A percentile compares a stretch with the other conserved stretches of the same genome.
phyloP scores from a whole-genome alignment of 2,113 vertebrate species.

The Varanus salvator region DNA sequence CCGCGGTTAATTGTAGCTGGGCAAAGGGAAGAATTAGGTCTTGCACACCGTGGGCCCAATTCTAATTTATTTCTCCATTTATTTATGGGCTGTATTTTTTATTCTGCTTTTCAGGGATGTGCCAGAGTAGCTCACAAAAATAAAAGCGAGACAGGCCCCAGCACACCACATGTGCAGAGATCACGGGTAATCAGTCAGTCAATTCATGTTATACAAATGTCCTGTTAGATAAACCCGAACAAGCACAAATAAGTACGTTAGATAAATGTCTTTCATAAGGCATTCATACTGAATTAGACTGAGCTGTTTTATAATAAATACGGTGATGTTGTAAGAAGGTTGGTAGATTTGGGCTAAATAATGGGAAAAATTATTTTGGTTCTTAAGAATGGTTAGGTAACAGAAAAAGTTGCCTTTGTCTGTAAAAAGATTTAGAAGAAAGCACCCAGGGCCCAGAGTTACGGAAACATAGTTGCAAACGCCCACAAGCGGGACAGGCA shows the following conservation, averaged over 20 bases:
- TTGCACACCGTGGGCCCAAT: too few species aligned
- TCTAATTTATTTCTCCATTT: too few species aligned
- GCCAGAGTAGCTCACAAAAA: too few species aligned
- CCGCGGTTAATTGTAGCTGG: too few species aligned
- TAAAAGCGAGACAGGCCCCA: too few species aligned
- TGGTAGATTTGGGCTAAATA: background rate
- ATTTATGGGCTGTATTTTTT: too few species aligned
- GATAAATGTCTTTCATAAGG: slow-evolving; percentile 4
- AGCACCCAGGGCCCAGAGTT: background rate
- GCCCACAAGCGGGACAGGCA: too few species aligned
- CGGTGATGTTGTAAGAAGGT: background rate
- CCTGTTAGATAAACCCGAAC: background rate
- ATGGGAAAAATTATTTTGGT: background rate
- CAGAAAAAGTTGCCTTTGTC: background rate
- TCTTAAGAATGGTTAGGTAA: background rate
- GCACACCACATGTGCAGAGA: background rate
- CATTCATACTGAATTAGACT: background rate
- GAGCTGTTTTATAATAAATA: background rate
- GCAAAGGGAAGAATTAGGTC: background rate
- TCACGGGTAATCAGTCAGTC: background rate
- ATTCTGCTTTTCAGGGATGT: too few species aligned
- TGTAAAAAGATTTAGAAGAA: background rate
- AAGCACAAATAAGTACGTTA: background rate
- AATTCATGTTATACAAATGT: background rate
- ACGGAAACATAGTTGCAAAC: background rate